Evolutionary conservation across 2,888 invertebrate genomes (phyloP).

Genomic region (Eurytoma californica): DNA sequence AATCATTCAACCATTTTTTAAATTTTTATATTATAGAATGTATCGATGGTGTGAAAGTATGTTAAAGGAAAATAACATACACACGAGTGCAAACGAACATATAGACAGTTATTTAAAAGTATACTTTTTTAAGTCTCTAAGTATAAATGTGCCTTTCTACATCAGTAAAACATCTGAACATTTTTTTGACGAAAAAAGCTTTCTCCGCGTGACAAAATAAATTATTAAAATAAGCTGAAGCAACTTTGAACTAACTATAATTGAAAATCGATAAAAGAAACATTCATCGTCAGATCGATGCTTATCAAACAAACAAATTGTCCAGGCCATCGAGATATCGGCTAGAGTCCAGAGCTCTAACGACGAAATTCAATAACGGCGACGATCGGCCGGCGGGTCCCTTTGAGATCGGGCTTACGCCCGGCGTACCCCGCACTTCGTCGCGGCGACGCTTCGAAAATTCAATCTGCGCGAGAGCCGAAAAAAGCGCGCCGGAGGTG

Average conservation of each 20-base stretch:
- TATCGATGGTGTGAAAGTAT: too few relatives aligned
- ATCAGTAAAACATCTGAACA: too few relatives aligned
- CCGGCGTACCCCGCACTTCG: slow-evolving; percentile 17
- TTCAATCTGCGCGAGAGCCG: slow-evolving; percentile 47
- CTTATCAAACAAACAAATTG: slow-evolving; percentile 31
- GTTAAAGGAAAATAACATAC: too few relatives aligned
- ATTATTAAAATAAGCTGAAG: too few relatives aligned
- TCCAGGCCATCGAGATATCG: slow-evolving; percentile 3
- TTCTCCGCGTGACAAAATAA: background rate
- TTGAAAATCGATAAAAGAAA: background rate
- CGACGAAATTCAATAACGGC: slow-evolving; percentile 47
- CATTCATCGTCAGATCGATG: too few relatives aligned
- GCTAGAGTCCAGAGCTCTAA: background rate
- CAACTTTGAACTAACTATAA: background rate
- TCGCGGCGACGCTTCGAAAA: slow-evolving; percentile 27
- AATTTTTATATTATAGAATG: too few relatives aligned
- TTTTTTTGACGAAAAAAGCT: too few relatives aligned
- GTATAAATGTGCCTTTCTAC: too few relatives aligned
- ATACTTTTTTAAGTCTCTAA: too few relatives aligned
- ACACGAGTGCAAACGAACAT: too few relatives aligned
- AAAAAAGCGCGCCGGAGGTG: slow-evolving; percentile 31
- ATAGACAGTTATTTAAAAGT: too few relatives aligned
- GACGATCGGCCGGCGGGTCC: slow-evolving; percentile 8
- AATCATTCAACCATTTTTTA: too few relatives aligned
- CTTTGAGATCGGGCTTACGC: slow-evolving; percentile 14